These are phyloP conservation scores for Urophycis tenuis DNA, from an alignment of 2,797 vertebrate genomes.

Conservation along the genomic window DNA sequence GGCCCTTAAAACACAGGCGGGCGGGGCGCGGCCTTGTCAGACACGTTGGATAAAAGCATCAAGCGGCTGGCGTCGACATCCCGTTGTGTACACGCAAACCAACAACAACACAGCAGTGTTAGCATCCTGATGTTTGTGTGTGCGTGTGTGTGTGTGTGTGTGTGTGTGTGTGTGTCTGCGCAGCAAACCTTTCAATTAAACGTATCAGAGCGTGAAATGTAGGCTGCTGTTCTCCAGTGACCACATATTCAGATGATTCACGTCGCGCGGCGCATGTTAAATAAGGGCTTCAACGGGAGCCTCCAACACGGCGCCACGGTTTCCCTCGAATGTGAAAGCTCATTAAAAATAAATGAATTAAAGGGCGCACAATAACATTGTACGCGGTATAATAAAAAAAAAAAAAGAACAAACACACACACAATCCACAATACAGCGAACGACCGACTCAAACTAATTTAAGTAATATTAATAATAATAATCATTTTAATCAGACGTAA, in stretches of 20 bases:
- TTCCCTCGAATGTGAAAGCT: background rate
- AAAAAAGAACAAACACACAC: background rate
- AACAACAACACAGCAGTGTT: background rate
- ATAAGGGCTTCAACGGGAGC: background rate
- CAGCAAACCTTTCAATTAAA: background rate
- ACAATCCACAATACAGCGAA: no score
- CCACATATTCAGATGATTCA: background rate
- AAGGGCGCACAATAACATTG: background rate
- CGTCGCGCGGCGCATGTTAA: background rate
- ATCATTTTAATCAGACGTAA: background rate
- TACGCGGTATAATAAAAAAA: background rate
- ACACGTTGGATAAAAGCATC: background rate
- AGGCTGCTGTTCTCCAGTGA: background rate
- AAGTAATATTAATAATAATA: no score
- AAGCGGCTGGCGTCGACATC: background rate
- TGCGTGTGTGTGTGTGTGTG: background rate
- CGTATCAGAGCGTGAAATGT: background rate
- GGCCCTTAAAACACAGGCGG: background rate
- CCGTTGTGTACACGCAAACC: background rate
- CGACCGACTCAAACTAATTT: no score
- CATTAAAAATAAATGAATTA: background rate
- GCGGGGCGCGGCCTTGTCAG: no score
- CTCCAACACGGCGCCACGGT: background rate
- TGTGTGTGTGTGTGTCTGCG: background rate
- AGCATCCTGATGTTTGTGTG: background rate